Conservation (phyloP, 2,797 vertebrate genomes). For the Avahi laniger region DNA sequence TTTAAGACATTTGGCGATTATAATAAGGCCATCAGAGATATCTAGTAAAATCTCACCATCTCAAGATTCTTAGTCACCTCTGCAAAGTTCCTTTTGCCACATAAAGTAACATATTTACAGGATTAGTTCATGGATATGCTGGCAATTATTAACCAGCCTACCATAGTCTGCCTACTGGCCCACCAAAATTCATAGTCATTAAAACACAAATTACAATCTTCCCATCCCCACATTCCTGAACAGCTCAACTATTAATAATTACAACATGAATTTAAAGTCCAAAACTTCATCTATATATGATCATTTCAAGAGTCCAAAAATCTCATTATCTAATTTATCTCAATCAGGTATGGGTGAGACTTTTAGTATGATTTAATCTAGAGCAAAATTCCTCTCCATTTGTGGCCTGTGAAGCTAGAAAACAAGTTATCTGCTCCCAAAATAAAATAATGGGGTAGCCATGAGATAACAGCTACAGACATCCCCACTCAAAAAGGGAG, state of each 20-base stretch:
- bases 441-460: neutral
- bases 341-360: neutral
- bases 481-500: neutral
- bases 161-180: neutral
- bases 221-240: neutral
- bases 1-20: neutral
- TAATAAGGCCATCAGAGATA: neutral
- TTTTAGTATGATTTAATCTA: neutral
- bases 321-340: neutral
- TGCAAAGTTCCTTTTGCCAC: neutral
- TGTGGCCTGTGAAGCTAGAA: neutral
- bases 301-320: neutral
- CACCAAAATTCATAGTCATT: neutral
- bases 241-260: neutral
- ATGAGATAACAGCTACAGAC: neutral
- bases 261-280: neutral
- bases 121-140: neutral
- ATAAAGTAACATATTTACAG: neutral
- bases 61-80: neutral
- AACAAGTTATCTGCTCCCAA: neutral
- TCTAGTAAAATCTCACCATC: neutral
- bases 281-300: neutral
- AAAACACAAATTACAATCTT: neutral
- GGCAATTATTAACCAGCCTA: accelerated
- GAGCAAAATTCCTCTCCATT: neutral